phyloP scores from a whole-genome alignment of 2,888 invertebrate species.

The Chalcis sispes region DNA sequence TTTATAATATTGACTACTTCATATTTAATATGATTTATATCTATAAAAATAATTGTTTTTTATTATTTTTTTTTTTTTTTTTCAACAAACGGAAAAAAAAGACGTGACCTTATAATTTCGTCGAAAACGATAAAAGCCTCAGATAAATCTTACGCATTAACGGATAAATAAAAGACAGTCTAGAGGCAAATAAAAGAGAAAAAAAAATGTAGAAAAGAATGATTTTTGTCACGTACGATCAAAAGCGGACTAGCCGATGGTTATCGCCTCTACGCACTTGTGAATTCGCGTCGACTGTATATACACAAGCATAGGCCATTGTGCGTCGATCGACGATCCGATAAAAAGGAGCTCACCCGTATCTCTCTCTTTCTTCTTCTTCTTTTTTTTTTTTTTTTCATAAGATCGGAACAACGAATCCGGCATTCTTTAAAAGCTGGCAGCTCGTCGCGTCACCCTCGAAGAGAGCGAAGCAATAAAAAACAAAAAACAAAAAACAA shows the following conservation, averaged over 20 bases:
- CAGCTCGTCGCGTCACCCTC: constrained; percentile 27
- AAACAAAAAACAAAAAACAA: no score
- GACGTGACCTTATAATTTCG: neutral
- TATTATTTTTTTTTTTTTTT: neutral
- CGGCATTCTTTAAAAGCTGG: constrained; percentile 20
- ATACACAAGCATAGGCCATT: neutral
- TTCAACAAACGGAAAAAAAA: constrained; percentile 9
- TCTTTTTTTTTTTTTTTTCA: no score
- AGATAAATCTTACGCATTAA: constrained; percentile 43
- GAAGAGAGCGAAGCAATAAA: constrained; percentile 14
- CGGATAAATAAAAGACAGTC: constrained; percentile 40
- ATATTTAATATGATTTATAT: no score
- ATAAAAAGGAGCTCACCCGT: constrained; percentile 29
- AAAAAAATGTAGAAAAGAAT: constrained; percentile 9
- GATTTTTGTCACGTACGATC: constrained; percentile 53
- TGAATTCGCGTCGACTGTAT: constrained; percentile 34
- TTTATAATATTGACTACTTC: no score
- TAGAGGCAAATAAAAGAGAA: neutral
- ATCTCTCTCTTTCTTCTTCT: constrained; percentile 3
- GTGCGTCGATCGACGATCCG: constrained; percentile 39
- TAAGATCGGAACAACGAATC: constrained; percentile 1
- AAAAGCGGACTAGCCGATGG: constrained; percentile 38
- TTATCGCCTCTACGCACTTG: constrained; percentile 39
- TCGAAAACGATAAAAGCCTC: constrained; percentile 7
- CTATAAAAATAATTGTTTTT: neutral